Evolutionary conservation across 64 coral and sea anemone species (phyloP).

Genomic region (Porites lutea): DNA sequence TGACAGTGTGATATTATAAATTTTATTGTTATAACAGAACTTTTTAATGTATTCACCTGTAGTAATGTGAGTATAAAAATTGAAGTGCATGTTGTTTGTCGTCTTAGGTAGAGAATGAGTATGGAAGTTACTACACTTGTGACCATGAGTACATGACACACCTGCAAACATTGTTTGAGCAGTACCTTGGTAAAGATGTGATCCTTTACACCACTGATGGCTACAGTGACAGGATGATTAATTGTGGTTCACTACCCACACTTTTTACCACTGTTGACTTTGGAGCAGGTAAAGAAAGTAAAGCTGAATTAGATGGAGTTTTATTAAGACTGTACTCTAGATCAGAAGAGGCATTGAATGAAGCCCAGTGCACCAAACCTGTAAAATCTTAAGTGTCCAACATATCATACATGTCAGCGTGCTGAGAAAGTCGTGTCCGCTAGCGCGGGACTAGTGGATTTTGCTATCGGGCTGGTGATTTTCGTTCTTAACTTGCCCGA

Average conservation of each 20-base stretch:
- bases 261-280: constrained; percentile 99
- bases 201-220: constrained; percentile 94
- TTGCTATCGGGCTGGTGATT: too few species aligned
- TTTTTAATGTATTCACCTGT: too few species aligned
- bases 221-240: constrained; percentile 57
- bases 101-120: constrained; percentile 96
- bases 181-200: constrained; percentile 88
- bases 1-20: too few species aligned
- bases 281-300: constrained; percentile 76
- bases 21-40: too few species aligned
- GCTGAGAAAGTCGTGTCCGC: too few species aligned
- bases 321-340: neutral
- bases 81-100: neutral
- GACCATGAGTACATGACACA: constrained; percentile 90
- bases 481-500: too few species aligned
- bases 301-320: neutral
- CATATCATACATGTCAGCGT: too few species aligned
- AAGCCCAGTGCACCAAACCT: too few species aligned
- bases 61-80: neutral
- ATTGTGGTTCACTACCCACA: constrained; percentile 90
- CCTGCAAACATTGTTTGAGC: constrained; percentile 76
- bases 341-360: too few species aligned
- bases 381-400: too few species aligned
- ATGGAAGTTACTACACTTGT: constrained; percentile 97
- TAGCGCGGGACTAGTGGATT: too few species aligned